Evolutionary conservation across 2,113 vertebrate species (phyloP), one percentile per base, ranked within the genome.

Genomic region (Toxostoma redivivum): DNA sequence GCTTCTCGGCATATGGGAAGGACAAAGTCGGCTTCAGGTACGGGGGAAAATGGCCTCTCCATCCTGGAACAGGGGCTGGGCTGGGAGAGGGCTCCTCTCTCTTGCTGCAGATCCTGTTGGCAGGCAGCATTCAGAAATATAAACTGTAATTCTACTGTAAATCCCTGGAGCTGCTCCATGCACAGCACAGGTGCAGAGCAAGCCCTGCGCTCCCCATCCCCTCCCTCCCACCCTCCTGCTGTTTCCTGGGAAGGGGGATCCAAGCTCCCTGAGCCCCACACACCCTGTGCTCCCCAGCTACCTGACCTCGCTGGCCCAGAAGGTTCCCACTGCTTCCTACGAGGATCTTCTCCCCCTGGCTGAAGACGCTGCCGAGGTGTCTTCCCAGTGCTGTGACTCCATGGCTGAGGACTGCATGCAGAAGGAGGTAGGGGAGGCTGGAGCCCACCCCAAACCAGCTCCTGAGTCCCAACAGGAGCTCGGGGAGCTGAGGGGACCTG

Each of bases 1-100:
- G 93, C 62, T 94, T 98, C 19, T 38, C 47, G 1, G 95, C 24
- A 0, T 97, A 98, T 2, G 98, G 97, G 66, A 97, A 95, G 79
- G 96, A 98, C 54, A 98, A 97, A 93, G 73, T 92, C 35, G 96
- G 88, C 50, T 58, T 96, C 93, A 98, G 98, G 98, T 98, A 98
- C 6, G 7, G 60, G 5, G 12, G 33, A 14, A 19, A 20, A 15
- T 0, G 33, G 9, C 24, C 11, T 65, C 76, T 23, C 35, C 25
- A 2, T 21, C 17, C n/a, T 19, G 5, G 40, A 42, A 16, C 4
- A 13, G 25, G 20, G 28, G 24, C 40, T 0, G 0, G 38, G 67
- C 44, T 50, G 37, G 67, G 28, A n/a, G 28, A 3, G 9, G 15
- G 5, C 3, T 70, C 71, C 71, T 28, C 12, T 22, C 30, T 61